Evolutionary conservation across 2,113 vertebrate genomes (phyloP).

Genomic region (Atrichornis clamosus): DNA sequence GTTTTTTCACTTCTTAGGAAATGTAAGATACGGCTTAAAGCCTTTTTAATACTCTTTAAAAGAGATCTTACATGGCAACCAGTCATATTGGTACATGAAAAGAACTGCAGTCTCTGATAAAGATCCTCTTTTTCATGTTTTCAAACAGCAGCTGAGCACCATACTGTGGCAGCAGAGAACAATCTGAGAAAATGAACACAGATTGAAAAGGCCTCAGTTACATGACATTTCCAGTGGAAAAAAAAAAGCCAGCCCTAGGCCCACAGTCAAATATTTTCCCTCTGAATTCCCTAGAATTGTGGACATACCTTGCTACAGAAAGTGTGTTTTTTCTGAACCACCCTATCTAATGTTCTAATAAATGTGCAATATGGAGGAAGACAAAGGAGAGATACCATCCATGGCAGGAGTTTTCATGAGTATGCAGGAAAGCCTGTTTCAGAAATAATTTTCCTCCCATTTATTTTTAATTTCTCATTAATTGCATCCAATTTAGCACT

Average conservation of each 20-base stretch:
- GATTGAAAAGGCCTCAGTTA: conserved; percentile 51
- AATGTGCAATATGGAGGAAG: background rate
- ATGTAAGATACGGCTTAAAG: background rate
- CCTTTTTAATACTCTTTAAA: background rate
- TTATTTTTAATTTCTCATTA: conserved; percentile 20
- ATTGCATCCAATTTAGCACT: background rate
- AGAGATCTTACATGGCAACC: background rate
- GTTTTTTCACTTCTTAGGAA: background rate
- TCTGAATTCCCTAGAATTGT: background rate
- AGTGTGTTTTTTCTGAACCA: background rate
- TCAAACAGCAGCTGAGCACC: conserved; percentile 58
- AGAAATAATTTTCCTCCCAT: background rate
- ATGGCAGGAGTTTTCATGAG: background rate
- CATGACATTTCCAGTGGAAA: conserved; percentile 18
- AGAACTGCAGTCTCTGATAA: conserved; percentile 6
- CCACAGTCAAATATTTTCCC: background rate
- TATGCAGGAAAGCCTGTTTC: background rate
- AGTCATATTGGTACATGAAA: conserved; percentile 16
- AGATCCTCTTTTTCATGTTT: conserved; percentile 46
- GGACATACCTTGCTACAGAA: background rate
- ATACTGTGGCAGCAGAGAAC: conserved; percentile 67
- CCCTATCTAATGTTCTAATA: background rate
- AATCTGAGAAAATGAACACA: conserved; percentile 38
- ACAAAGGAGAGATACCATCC: background rate
- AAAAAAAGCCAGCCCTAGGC: background rate